Percentiles rank a stretch among this genome's conserved stretches.
phyloP scores from a whole-genome alignment of 92 coral and sea anemone species.

The Parazoanthus swiftii region DNA sequence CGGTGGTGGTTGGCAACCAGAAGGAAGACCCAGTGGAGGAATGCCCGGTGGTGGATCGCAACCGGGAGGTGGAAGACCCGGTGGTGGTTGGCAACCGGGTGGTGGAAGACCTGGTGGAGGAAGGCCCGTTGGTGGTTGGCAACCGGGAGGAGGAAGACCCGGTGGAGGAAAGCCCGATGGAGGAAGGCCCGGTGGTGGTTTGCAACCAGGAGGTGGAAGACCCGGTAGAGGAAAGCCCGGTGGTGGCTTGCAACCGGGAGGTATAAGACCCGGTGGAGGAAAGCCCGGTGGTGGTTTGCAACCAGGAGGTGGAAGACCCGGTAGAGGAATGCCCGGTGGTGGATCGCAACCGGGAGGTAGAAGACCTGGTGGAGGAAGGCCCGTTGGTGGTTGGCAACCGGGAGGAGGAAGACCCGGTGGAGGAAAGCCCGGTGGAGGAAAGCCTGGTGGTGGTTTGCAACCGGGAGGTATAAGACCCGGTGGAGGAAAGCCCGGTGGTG shows the following conservation, averaged over 20 bases:
- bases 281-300: too few relatives aligned
- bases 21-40: background rate
- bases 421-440: background rate
- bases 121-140: background rate
- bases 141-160: background rate
- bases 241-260: background rate
- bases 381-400: background rate
- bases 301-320: background rate
- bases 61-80: background rate
- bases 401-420: background rate
- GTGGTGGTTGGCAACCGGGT: background rate
- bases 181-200: too few relatives aligned
- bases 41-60: background rate
- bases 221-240: background rate
- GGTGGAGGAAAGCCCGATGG: background rate
- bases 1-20: background rate
- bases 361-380: background rate
- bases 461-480: background rate
- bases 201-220: background rate
- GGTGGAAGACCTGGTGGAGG: background rate
- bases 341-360: background rate
- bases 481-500: background rate
- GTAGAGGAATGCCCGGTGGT: background rate
- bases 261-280: too few relatives aligned
- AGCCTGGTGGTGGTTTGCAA: background rate